Conservation (phyloP, 2,113 vertebrate species). For the Hemiscyllium ocellatum region DNA sequence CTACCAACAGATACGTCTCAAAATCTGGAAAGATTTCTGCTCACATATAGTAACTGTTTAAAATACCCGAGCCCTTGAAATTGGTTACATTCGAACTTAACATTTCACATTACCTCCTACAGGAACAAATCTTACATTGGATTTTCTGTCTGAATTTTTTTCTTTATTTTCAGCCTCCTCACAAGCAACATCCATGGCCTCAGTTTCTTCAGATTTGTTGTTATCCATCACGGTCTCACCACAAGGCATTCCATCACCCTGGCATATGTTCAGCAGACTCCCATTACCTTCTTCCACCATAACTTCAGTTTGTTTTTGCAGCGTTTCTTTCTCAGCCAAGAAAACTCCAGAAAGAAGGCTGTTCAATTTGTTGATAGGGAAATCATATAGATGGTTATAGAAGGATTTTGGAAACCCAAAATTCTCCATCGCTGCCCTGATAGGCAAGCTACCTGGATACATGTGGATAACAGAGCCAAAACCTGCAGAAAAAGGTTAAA, state of each 20-base stretch:
- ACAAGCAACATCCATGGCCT: constrained; percentile 44
- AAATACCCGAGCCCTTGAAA: not conserved
- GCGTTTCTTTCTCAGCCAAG: constrained; percentile 51
- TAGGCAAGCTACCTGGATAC: constrained; percentile 79
- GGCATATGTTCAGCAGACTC: constrained; percentile 46
- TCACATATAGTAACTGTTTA: not conserved
- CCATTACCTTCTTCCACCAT: constrained; percentile 49
- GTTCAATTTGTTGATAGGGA: constrained; percentile 82
- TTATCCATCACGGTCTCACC: constrained; percentile 46
- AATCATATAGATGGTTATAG: constrained; percentile 74
- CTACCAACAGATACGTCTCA: not conserved
- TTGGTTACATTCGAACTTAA: not conserved
- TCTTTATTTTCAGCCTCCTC: constrained; percentile 50
- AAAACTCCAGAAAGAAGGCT: constrained; percentile 74
- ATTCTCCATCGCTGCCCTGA: constrained; percentile 77
- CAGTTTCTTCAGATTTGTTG: constrained; percentile 49
- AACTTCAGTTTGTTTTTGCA: constrained; percentile 7
- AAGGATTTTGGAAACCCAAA: constrained; percentile 86
- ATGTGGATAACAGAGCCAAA: constrained; percentile 89
- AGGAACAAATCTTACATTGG: constrained; percentile 54
- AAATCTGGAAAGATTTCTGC: not conserved
- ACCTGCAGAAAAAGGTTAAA: constrained; percentile 56
- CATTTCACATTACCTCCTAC: not conserved
- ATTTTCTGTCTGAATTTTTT: constrained; percentile 53
- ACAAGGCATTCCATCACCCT: constrained; percentile 46